Base-by-base conservation (phyloP, 2,888 invertebrate genomes). In the Plutella xylostella region DNA sequence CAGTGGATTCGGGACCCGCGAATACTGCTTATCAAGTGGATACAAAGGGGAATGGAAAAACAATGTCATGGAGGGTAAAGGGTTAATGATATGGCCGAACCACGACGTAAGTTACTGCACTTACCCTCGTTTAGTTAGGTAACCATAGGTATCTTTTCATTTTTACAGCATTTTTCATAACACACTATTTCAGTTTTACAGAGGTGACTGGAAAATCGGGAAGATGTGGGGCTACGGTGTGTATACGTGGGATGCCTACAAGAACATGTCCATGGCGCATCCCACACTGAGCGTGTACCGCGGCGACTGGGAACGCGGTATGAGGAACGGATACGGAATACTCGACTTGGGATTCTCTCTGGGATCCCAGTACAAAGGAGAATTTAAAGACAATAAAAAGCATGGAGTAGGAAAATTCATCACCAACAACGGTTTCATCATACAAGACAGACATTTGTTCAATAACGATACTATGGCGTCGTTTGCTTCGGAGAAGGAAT, bases 71-170 rank as follows among this genome's bases (percentile, higher is more conserved):
- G 72, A 87, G 56, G 89, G 89, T n/a, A 67, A 71, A 48, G 89
- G 89, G 28, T 64, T 83, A 18, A 87, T 88, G 85, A 73, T 85
- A 52, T 88, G 88, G 87, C 71, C 82, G 1, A 88, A 89, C 61
- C 82, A 84, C 45, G 87, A 88, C 57, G 86, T 88, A 62, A 76
- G 74, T 63, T 3, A 19, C 28, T n/a, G 11, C 9, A 28, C 2
- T 42, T 42, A 38, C 25, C 43, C 35, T 45, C n/a, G n/a, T n/a
- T n/a, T n/a, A n/a, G n/a, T n/a, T n/a, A n/a, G n/a, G n/a, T n/a
- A n/a, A n/a, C n/a, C n/a, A n/a, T n/a, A n/a, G n/a, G n/a, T n/a
- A n/a, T n/a, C n/a, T n/a, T n/a, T n/a, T n/a, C n/a, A n/a, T n/a
- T n/a, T n/a, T n/a, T n/a, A n/a, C n/a, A n/a, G n/a, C n/a, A n/a